phyloP scores from a whole-genome alignment of 2,888 invertebrate species.

The Agonopterix heracliana region DNA sequence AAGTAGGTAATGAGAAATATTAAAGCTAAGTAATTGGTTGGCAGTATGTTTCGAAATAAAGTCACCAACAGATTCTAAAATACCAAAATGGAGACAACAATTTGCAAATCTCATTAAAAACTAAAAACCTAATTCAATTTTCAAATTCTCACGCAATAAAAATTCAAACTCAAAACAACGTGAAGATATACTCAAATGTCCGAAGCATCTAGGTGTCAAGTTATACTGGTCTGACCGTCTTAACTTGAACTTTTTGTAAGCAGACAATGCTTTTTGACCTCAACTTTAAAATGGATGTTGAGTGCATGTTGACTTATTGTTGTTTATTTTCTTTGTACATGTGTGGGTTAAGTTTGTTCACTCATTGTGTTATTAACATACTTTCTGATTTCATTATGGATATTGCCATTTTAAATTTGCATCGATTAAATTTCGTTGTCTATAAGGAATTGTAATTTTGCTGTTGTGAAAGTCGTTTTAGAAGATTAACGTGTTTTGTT shows the following conservation, averaged over 20 bases:
- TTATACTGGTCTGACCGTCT: constrained; percentile 21
- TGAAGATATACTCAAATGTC: too few relatives aligned
- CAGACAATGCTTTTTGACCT: constrained; percentile 58
- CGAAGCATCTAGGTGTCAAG: constrained; percentile 20
- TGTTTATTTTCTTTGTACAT: constrained; percentile 41
- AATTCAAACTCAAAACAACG: too few relatives aligned
- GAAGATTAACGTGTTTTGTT: neutral
- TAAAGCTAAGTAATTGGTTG: too few relatives aligned
- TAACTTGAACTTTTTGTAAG: constrained; percentile 28
- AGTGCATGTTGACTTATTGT: constrained; percentile 47
- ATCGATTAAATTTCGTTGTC: neutral
- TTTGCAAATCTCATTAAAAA: too few relatives aligned
- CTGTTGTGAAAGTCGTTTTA: neutral
- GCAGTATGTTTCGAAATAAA: too few relatives aligned
- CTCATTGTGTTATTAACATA: constrained; percentile 1
- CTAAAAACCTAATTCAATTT: too few relatives aligned
- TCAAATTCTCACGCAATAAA: too few relatives aligned
- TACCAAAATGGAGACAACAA: too few relatives aligned
- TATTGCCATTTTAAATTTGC: neutral
- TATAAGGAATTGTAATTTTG: too few relatives aligned
- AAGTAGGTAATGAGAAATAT: too few relatives aligned
- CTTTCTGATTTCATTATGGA: constrained; percentile 1
- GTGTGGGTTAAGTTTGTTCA: constrained; percentile 10
- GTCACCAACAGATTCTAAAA: too few relatives aligned
- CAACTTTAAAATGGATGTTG: constrained; percentile 38